A percentile compares a stretch with the other conserved stretches of the same genome.
Conservation (phyloP, 1,140 invertebrate genomes). For the Mya arenaria region DNA sequence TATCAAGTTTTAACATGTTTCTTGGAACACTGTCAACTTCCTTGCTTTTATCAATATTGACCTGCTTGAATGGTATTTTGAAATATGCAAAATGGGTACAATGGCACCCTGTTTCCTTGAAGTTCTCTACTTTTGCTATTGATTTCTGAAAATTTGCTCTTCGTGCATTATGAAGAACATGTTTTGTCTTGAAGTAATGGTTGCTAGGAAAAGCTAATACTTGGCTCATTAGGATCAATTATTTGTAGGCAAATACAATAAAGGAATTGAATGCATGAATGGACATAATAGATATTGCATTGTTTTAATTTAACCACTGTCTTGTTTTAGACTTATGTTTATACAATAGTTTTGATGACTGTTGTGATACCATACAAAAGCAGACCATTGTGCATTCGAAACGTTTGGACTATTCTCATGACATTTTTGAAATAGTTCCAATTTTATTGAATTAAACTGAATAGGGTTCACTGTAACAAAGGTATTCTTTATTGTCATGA, state of each 20-base stretch:
- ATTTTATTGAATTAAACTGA: too few relatives aligned
- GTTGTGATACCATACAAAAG: constrained; percentile 35
- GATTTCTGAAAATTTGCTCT: not conserved
- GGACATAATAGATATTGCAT: not conserved
- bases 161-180: constrained; percentile 30
- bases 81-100: too few relatives aligned
- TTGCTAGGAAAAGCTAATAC: constrained; percentile 52
- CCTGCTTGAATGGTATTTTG: too few relatives aligned
- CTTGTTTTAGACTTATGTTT: constrained; percentile 3
- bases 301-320: constrained; percentile 18
- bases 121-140: not conserved
- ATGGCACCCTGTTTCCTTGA: too few relatives aligned
- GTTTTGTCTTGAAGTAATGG: constrained; percentile 45
- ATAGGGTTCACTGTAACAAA: too few relatives aligned
- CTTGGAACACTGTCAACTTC: too few relatives aligned
- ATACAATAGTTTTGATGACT: constrained; percentile 38
- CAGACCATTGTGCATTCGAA: constrained; percentile 42
- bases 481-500: too few relatives aligned
- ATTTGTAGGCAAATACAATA: constrained; percentile 23
- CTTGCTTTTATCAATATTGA: too few relatives aligned
- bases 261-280: constrained; percentile 46
- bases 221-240: constrained; percentile 25
- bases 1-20: too few relatives aligned
- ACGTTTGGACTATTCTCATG: constrained; percentile 32
- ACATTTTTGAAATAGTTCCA: constrained; percentile 55